Base-by-base conservation (phyloP, 2,113 vertebrate genomes). In the Microtus richardsoni region DNA sequence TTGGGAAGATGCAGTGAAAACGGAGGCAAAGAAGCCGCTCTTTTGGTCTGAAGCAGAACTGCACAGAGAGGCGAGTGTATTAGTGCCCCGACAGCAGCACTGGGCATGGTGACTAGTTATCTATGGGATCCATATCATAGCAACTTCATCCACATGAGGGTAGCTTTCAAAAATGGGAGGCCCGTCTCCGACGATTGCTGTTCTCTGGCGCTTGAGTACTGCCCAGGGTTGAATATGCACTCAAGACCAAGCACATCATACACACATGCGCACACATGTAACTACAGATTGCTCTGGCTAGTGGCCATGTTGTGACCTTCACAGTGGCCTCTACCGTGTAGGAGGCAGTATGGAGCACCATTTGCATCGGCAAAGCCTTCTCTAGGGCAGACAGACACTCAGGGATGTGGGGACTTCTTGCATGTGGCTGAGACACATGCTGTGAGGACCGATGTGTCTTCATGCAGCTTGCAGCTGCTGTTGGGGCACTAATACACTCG, bases 1-100 rank as follows among this genome's bases (percentile, higher is more conserved):
- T 0, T 47, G 19, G 58, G 54, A 74, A 71, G 62, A 4, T 28
- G 2, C 16, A 17, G 24, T 5, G 0, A 2, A 5, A 21, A 11
- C 0, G 58, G 75, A 91, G 86, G 79, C 62, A 24, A 3, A 64
- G 58, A 39, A 36, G n/a, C 44, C 52, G 74, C 39, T 41, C 3
- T 0, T 85, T 70, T 68, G 5, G 2, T 44, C 39, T 28, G 28
- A 49, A 49, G 21, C 60, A 8, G 70, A 68, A 68, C 5, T 13
- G 41, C 75, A 77, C 44, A 78, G 33, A 44, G 26, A 17, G 58
- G 79, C 7, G 1, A 41, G n/a, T 41, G 16, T 16, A 5, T 52
- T 47, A 21, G 44, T 33, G 2, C 73, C 52, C 52, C 16, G 26
- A 41, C 49, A 19, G 11, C 44, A 33, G 33, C 9, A 1, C 66